These are phyloP conservation scores for Leptopilina drosophilae DNA, from an alignment of 2,888 invertebrate genomes.

Conservation along the genomic window DNA sequence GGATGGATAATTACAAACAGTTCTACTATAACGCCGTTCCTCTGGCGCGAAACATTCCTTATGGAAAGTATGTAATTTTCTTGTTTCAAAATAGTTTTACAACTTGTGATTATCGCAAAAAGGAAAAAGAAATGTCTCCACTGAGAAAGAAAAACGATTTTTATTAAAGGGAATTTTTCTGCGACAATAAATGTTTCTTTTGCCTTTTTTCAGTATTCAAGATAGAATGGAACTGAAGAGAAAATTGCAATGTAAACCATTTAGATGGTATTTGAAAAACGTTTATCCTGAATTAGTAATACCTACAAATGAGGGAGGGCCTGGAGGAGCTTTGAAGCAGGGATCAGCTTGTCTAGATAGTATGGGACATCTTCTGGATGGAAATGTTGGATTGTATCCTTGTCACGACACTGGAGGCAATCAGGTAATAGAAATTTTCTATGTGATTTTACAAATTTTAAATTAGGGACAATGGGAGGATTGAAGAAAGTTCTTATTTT, in stretches of 20 bases:
- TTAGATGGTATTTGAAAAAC: slow-evolving; percentile 95
- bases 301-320: slow-evolving; percentile 81
- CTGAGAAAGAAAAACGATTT: too few species aligned
- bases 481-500: not conserved
- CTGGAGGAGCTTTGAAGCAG: slow-evolving; percentile 88
- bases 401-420: slow-evolving; percentile 98
- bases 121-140: too few species aligned
- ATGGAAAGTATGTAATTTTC: slow-evolving; percentile 86
- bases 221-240: slow-evolving; percentile 89
- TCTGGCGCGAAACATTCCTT: slow-evolving; percentile 91
- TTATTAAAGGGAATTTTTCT: too few species aligned
- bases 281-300: slow-evolving; percentile 94
- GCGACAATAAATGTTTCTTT: not conserved
- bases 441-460: too few species aligned
- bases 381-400: slow-evolving; percentile 92
- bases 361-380: slow-evolving; percentile 92
- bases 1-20: slow-evolving; percentile 99
- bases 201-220: slow-evolving; percentile 83
- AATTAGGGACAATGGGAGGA: too few species aligned
- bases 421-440: slow-evolving; percentile 79
- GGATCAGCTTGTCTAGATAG: slow-evolving; percentile 93
- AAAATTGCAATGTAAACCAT: slow-evolving; percentile 93
- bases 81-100: not conserved
- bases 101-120: not conserved
- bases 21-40: slow-evolving; percentile 97